phyloP scores from a whole-genome alignment of 2,113 vertebrate species.

The Salvator merianae region DNA sequence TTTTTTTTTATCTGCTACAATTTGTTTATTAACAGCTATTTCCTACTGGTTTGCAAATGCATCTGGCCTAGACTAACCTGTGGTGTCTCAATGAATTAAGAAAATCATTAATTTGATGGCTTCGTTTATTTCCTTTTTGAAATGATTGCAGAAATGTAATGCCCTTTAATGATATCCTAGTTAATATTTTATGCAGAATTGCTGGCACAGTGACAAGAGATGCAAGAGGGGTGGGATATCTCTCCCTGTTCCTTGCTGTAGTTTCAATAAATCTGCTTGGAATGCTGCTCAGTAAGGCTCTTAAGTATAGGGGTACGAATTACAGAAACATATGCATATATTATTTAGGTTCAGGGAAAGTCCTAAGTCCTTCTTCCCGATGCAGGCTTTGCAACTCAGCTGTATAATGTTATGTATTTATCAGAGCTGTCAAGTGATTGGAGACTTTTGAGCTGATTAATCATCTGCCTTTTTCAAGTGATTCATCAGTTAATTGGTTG shows the following conservation, averaged over 20 bases:
- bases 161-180: slow-evolving; percentile 26
- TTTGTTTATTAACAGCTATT: neutral
- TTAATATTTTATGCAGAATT: slow-evolving; percentile 11
- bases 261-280: slow-evolving; percentile 4
- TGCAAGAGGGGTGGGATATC: neutral
- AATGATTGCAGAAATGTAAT: slow-evolving; percentile 31
- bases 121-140: slow-evolving; percentile 46
- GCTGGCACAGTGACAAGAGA: slow-evolving; percentile 9
- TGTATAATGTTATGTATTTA: slow-evolving; percentile 6
- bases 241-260: slow-evolving; percentile 1
- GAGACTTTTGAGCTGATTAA: slow-evolving; percentile 8
- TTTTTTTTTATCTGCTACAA: slow-evolving; percentile 17
- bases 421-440: slow-evolving; percentile 7
- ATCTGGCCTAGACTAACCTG: neutral
- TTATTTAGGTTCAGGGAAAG: neutral
- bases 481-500: slow-evolving; percentile 29
- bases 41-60: slow-evolving; percentile 3
- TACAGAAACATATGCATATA: neutral
- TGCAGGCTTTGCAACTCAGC: neutral
- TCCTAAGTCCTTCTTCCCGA: neutral
- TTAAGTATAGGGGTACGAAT: neutral
- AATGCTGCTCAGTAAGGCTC: slow-evolving; percentile 40
- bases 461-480: slow-evolving; percentile 10
- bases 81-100: slow-evolving; percentile 24
- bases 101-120: slow-evolving; percentile 15